A percentile compares a stretch with the other conserved stretches of the same genome.
Evolutionary conservation across 2,888 invertebrate species (phyloP).

Genomic region (Dinocampus coccinellae): DNA sequence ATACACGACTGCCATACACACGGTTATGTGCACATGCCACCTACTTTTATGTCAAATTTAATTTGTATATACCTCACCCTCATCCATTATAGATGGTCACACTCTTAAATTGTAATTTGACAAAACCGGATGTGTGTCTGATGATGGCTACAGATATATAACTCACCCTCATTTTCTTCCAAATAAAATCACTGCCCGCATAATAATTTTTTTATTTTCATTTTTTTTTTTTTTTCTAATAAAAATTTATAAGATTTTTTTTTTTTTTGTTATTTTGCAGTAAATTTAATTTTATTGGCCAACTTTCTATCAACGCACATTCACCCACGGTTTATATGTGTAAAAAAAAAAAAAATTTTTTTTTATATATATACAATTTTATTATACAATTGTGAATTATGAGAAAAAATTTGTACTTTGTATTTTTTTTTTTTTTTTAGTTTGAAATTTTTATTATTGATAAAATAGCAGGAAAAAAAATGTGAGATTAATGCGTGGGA

Average conservation of each 20-base stretch:
- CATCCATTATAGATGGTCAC: slow-evolving; percentile 40
- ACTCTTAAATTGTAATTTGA: slow-evolving; percentile 62
- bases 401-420: neutral
- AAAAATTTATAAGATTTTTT: neutral
- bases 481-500: slow-evolving; percentile 18
- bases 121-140: slow-evolving; percentile 67
- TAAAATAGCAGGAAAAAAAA: neutral
- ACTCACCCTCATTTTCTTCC: slow-evolving; percentile 43
- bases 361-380: neutral
- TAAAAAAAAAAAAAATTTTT: neutral
- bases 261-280: slow-evolving; percentile 45
- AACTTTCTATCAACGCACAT: neutral
- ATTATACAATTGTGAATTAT: neutral
- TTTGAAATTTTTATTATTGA: slow-evolving; percentile 11
- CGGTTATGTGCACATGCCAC: neutral
- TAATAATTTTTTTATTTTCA: slow-evolving; percentile 61
- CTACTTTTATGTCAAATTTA: slow-evolving; percentile 1
- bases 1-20: slow-evolving; percentile 17
- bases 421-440: too few species aligned
- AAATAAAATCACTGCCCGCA: slow-evolving; percentile 68
- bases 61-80: slow-evolving; percentile 5
- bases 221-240: slow-evolving; percentile 45
- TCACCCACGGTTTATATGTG: neutral
- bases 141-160: neutral
- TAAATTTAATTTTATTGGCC: neutral